Evolutionary conservation across 2,113 vertebrate genomes (phyloP).

Genomic region (Poecile atricapillus): DNA sequence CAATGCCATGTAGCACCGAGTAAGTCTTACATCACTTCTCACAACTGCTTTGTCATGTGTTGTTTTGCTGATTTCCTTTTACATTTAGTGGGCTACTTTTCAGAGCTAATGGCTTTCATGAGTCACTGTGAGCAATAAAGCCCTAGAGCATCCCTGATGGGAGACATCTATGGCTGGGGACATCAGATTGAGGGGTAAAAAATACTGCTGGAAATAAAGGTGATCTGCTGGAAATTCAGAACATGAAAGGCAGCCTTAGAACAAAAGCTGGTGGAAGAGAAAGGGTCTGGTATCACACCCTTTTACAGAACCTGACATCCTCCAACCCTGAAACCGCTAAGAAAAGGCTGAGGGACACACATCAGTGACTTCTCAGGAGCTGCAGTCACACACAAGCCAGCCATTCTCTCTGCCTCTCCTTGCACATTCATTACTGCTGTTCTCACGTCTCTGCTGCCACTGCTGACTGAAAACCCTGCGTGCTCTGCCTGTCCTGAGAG

Average conservation of each 20-base stretch:
- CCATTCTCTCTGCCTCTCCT: not conserved
- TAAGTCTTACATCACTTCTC: not conserved
- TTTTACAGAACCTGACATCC: not conserved
- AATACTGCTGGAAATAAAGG: not conserved
- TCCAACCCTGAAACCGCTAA: not conserved
- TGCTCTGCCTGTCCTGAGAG: not conserved
- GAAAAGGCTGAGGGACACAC: not conserved
- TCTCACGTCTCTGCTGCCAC: not conserved
- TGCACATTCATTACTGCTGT: not conserved
- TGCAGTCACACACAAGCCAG: not conserved
- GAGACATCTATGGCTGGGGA: not conserved
- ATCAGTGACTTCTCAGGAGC: not conserved
- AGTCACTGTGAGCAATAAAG: not conserved
- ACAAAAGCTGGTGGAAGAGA: not conserved
- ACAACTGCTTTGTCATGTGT: not conserved
- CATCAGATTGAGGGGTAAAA: not conserved
- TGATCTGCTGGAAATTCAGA: not conserved
- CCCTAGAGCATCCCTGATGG: not conserved
- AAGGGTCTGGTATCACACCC: not conserved
- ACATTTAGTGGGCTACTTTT: not conserved
- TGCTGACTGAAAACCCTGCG: not conserved
- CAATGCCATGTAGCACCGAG: accelerated
- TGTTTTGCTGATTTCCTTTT: not conserved
- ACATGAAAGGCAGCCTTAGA: not conserved
- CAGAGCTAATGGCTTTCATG: not conserved